phyloP scores from a whole-genome alignment of 2,113 vertebrate genomes.

The Tinamus guttatus region DNA sequence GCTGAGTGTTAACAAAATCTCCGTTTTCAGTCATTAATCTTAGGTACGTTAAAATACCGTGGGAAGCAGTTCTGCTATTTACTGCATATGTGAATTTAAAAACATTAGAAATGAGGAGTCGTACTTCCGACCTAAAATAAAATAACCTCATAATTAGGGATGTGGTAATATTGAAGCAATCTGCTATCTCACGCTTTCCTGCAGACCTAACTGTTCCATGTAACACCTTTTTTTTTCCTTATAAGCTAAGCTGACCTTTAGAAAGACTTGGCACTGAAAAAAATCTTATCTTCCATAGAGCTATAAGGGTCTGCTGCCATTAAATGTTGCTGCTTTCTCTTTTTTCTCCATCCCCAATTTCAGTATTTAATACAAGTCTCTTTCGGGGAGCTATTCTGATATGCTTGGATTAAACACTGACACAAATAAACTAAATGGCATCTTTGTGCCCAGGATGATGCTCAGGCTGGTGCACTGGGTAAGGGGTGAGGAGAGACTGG shows the following conservation, averaged over 20 bases:
- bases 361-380: neutral
- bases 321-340: neutral
- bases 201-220: neutral
- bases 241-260: no score
- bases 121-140: neutral
- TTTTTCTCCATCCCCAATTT: neutral
- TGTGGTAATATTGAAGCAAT: neutral
- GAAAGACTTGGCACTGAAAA: no score
- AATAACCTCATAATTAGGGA: neutral
- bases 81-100: no score
- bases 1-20: neutral
- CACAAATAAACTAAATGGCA: neutral
- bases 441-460: neutral
- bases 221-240: neutral
- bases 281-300: neutral
- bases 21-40: neutral
- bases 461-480: neutral
- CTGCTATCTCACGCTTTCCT: neutral
- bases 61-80: neutral
- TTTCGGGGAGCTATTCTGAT: neutral
- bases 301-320: no score
- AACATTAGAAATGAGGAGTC: neutral
- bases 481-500: neutral
- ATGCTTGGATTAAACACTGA: neutral
- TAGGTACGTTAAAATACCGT: neutral